These are phyloP conservation scores for Xenopus laevis DNA, from an alignment of 2,113 vertebrate genomes.

Conservation along the genomic window DNA sequence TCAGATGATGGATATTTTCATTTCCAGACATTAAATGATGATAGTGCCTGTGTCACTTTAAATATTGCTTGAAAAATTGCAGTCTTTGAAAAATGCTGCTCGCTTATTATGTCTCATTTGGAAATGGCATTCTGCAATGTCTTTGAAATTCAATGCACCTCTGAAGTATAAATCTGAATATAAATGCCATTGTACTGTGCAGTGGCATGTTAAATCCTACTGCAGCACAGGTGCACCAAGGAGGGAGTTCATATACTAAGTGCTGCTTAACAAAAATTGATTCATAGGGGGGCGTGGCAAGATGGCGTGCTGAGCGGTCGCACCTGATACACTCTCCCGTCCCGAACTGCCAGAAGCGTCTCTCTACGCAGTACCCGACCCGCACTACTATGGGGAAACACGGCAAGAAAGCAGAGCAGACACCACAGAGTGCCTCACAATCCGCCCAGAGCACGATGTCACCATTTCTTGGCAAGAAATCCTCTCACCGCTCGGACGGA, in stretches of 20 bases:
- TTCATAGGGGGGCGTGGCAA: too few species aligned
- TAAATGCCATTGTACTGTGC: constrained; percentile 37
- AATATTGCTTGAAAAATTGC: constrained; percentile 7
- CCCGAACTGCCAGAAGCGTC: too few species aligned
- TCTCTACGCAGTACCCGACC: too few species aligned
- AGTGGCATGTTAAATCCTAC: constrained; percentile 31
- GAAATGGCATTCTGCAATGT: constrained; percentile 25
- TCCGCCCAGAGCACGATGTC: too few species aligned
- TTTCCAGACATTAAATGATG: not conserved
- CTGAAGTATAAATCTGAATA: constrained; percentile 40
- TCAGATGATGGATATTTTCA: not conserved
- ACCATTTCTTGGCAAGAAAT: too few species aligned
- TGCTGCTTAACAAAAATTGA: constrained; percentile 19
- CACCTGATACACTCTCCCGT: too few species aligned
- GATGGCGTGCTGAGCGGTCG: too few species aligned
- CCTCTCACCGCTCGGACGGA: too few species aligned
- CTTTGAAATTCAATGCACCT: constrained; percentile 30
- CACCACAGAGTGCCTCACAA: too few species aligned
- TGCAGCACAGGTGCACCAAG: constrained; percentile 4
- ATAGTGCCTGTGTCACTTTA: constrained; percentile 1
- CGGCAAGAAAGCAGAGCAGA: too few species aligned
- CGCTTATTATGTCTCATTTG: constrained; percentile 34
- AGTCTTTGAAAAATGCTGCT: not conserved
- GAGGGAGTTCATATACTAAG: constrained; percentile 15
- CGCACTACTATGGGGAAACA: too few species aligned